Evolutionary conservation across 2,797 vertebrate genomes (phyloP).

Genomic region (Tragopan temminckii): DNA sequence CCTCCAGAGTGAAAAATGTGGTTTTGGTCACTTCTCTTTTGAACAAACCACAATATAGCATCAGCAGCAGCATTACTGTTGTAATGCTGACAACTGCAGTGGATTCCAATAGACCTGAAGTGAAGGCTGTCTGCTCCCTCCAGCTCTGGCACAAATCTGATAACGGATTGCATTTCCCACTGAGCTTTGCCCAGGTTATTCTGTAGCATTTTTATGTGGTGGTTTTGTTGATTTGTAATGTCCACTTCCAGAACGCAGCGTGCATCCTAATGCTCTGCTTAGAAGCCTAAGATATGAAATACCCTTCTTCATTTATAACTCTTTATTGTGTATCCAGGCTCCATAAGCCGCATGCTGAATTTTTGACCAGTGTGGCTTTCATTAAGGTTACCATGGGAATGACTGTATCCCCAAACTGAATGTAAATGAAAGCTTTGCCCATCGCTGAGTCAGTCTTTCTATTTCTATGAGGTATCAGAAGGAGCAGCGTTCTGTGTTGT

Average conservation of each 20-base stretch:
- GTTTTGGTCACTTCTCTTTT: background rate
- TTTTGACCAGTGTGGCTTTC: conserved; percentile 29
- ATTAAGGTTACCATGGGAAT: conserved; percentile 29
- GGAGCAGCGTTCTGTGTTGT: background rate
- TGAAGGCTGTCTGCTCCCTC: background rate
- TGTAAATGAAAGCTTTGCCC: background rate
- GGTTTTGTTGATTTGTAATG: background rate
- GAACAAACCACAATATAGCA: background rate
- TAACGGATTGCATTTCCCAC: background rate
- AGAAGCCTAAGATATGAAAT: background rate
- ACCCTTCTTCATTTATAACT: conserved; percentile 21
- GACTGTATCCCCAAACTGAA: background rate
- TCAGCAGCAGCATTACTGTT: background rate
- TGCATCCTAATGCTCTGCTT: background rate
- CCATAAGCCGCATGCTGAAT: background rate
- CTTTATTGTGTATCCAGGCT: conserved; percentile 14
- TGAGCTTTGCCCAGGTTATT: background rate
- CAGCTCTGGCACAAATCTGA: background rate
- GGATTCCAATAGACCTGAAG: background rate
- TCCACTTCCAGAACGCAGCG: background rate
- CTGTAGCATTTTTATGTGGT: background rate
- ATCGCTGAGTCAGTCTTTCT: background rate
- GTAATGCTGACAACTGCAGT: background rate
- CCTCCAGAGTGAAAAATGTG: background rate
- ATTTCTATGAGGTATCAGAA: background rate